Conservation (phyloP, 2,113 vertebrate species). For the Anguilla japonica region DNA sequence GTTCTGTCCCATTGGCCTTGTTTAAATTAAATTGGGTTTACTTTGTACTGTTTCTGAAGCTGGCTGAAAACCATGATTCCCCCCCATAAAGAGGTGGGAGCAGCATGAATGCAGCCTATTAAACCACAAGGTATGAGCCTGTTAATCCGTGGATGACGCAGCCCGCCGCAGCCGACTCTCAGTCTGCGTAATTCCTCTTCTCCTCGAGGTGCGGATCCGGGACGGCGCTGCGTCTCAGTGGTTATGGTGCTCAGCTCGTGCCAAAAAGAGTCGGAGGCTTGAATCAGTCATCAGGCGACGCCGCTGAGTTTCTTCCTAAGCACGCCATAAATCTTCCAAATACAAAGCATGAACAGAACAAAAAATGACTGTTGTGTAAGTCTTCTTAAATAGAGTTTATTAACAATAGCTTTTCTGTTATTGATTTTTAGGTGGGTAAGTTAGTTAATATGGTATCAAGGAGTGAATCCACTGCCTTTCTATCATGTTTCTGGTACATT, state of each 20-base stretch:
- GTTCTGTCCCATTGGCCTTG: not conserved
- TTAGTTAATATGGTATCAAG: not conserved
- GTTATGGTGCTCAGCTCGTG: not conserved
- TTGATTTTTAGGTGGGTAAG: too few species aligned
- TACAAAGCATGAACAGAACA: not conserved
- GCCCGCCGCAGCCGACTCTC: not conserved
- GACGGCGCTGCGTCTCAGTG: not conserved
- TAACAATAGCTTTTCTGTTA: too few species aligned
- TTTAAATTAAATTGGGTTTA: conserved; percentile 17
- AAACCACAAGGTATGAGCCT: not conserved
- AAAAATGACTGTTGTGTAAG: not conserved
- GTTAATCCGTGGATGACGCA: not conserved
- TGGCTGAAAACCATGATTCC: not conserved
- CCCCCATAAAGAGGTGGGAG: not conserved
- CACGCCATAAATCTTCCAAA: not conserved
- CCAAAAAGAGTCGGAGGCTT: not conserved
- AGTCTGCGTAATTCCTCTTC: not conserved
- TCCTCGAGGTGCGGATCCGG: not conserved
- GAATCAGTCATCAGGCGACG: not conserved
- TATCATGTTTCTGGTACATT: not conserved
- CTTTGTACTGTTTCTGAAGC: not conserved
- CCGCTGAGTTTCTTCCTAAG: not conserved
- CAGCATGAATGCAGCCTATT: not conserved
- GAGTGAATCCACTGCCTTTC: not conserved
- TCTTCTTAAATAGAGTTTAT: not conserved